A percentile compares a stretch with the other conserved stretches of the same genome.
Conservation (phyloP, 2,797 vertebrate genomes). For the Bovichtus variegatus region DNA sequence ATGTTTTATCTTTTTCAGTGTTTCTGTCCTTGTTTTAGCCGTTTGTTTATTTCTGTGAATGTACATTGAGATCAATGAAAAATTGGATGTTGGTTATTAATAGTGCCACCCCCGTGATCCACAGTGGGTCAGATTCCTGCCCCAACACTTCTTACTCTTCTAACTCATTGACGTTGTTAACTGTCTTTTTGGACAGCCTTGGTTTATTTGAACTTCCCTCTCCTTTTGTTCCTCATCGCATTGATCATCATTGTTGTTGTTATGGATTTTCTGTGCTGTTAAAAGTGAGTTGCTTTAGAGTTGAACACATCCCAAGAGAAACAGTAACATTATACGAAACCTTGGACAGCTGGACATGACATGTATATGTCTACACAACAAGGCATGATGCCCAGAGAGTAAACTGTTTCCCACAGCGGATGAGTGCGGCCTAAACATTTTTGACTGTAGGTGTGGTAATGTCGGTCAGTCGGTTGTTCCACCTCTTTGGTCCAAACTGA, state of each 20-base stretch:
- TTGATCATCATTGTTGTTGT: neutral
- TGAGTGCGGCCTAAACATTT: neutral
- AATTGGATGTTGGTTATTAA: neutral
- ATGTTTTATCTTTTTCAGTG: too few species aligned
- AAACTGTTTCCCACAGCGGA: neutral
- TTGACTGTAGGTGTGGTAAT: too few species aligned
- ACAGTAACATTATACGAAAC: neutral
- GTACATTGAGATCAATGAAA: too few species aligned
- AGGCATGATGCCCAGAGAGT: neutral
- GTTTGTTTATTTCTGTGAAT: too few species aligned
- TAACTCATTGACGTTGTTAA: neutral
- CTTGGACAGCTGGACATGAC: neutral
- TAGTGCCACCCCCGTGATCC: neutral
- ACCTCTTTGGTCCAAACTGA: too few species aligned
- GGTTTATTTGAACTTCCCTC: neutral
- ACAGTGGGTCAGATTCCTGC: neutral
- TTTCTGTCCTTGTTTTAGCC: too few species aligned
- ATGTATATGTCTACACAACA: neutral
- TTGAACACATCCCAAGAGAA: neutral
- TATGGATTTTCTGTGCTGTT: neutral
- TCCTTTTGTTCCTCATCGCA: too few species aligned
- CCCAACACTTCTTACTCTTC: neutral
- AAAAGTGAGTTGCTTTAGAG: neutral
- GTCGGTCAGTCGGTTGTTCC: too few species aligned
- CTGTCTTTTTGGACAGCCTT: neutral